phyloP scores from a whole-genome alignment of 2,113 vertebrate genomes.

The Egretta garzetta region DNA sequence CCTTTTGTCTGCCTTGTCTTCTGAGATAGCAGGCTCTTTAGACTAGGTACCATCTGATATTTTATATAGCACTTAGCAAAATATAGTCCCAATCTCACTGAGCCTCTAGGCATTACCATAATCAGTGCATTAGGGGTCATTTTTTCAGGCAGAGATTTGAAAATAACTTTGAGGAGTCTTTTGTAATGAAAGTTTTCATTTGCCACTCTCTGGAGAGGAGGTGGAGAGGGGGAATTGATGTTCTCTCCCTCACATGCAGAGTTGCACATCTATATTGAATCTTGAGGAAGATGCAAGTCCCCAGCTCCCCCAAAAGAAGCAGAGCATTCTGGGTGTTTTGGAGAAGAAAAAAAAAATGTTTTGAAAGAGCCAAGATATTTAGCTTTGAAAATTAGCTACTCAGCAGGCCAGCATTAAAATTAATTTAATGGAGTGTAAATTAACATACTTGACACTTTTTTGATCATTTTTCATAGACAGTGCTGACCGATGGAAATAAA shows the following conservation, averaged over 20 bases:
- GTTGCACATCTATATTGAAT: neutral
- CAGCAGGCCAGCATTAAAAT: slow-evolving; percentile 75
- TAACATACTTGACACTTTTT: slow-evolving; percentile 76
- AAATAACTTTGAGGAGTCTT: slow-evolving; percentile 58
- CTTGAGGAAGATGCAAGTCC: neutral
- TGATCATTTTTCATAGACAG: slow-evolving; percentile 70
- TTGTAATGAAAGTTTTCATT: slow-evolving; percentile 37
- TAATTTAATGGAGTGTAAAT: slow-evolving; percentile 81
- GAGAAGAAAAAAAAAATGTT: slow-evolving; percentile 36
- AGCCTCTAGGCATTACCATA: slow-evolving; percentile 52
- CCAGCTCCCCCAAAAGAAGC: neutral
- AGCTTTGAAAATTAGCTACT: slow-evolving; percentile 74
- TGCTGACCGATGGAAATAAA: slow-evolving; percentile 60
- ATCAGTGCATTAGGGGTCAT: slow-evolving; percentile 58
- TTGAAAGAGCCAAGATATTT: slow-evolving; percentile 65
- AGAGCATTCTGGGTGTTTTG: slow-evolving; percentile 38
- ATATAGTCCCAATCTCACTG: neutral
- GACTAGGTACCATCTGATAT: slow-evolving; percentile 35
- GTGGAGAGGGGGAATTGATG: neutral
- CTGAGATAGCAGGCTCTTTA: slow-evolving; percentile 6
- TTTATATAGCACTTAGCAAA: slow-evolving; percentile 55
- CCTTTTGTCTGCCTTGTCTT: slow-evolving; percentile 28
- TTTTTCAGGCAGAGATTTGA: slow-evolving; percentile 51
- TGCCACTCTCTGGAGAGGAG: slow-evolving; percentile 14
- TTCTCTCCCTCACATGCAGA: neutral